A percentile compares a stretch with the other conserved stretches of the same genome.
These are phyloP conservation scores for Chrysina gloriosa DNA, from an alignment of 2,888 invertebrate species.

Conservation along the genomic window DNA sequence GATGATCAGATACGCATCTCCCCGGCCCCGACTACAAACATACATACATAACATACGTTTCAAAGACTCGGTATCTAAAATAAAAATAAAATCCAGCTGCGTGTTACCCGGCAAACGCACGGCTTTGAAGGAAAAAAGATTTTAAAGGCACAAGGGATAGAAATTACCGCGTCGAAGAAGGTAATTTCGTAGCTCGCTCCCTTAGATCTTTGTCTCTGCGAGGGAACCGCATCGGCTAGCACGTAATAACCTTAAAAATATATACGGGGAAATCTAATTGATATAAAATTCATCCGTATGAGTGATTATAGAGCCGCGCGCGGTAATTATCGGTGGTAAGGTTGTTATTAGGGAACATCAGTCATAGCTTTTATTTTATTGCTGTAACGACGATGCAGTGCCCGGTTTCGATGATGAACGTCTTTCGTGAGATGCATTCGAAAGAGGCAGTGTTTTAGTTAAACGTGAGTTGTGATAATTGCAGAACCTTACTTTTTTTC, in stretches of 20 bases:
- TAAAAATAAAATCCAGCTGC: constrained; percentile 27
- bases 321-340: constrained; percentile 57
- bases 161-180: too few species aligned
- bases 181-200: background rate
- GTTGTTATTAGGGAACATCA: constrained; percentile 59
- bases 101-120: constrained; percentile 35
- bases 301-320: constrained; percentile 57
- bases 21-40: background rate
- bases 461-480: too few species aligned
- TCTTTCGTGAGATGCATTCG: background rate
- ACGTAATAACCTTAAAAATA: constrained; percentile 49
- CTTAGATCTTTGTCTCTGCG: background rate
- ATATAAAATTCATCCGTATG: constrained; percentile 59
- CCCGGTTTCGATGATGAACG: too few species aligned
- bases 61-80: background rate
- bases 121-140: constrained; percentile 6
- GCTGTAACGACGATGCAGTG: constrained; percentile 32
- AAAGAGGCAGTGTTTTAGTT: background rate
- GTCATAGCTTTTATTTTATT: constrained; percentile 57
- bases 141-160: too few species aligned
- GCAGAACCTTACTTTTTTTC: too few species aligned
- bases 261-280: constrained; percentile 59
- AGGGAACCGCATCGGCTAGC: background rate
- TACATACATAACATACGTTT: background rate
- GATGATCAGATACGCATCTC: constrained; percentile 22